Percentiles rank a stretch among this genome's conserved stretches.
phyloP scores from a whole-genome alignment of 2,113 vertebrate genomes.

The Tyrannus savana region DNA sequence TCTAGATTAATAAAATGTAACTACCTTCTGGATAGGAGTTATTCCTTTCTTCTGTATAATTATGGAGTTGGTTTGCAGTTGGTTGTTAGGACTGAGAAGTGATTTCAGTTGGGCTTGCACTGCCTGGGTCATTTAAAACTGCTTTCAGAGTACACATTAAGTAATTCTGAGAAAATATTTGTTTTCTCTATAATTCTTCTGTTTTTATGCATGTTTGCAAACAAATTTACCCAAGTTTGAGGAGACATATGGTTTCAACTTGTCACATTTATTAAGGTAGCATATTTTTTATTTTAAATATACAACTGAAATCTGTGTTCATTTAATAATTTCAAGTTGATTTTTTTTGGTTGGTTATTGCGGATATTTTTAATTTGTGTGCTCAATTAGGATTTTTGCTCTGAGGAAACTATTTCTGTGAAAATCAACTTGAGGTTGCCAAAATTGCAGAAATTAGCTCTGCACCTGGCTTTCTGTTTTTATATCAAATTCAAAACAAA shows the following conservation, averaged over 20 bases:
- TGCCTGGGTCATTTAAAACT: not conserved
- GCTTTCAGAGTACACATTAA: conserved; percentile 1
- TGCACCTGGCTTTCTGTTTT: not conserved
- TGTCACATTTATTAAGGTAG: conserved; percentile 56
- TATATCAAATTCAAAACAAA: not conserved
- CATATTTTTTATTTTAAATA: conserved; percentile 18
- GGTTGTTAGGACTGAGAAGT: not conserved
- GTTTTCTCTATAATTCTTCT: conserved; percentile 53
- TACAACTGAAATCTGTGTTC: not conserved
- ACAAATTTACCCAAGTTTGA: conserved; percentile 63
- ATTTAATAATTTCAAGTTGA: not conserved
- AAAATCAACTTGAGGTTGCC: not conserved
- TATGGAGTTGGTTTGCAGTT: not conserved
- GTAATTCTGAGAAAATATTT: conserved; percentile 49
- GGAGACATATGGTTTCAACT: conserved; percentile 56
- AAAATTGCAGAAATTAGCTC: not conserved
- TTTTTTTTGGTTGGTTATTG: conserved; percentile 36
- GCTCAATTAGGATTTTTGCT: conserved; percentile 29
- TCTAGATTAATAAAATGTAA: not conserved
- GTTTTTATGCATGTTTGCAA: conserved; percentile 62
- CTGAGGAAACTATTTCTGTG: conserved; percentile 11
- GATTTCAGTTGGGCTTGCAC: not conserved
- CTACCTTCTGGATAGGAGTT: not conserved
- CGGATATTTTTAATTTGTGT: conserved; percentile 6
- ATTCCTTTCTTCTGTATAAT: not conserved